A percentile compares a stretch with the other conserved stretches of the same genome.
These are phyloP conservation scores for Amblyteles armatorius DNA, from an alignment of 2,888 invertebrate species.

Conservation along the genomic window DNA sequence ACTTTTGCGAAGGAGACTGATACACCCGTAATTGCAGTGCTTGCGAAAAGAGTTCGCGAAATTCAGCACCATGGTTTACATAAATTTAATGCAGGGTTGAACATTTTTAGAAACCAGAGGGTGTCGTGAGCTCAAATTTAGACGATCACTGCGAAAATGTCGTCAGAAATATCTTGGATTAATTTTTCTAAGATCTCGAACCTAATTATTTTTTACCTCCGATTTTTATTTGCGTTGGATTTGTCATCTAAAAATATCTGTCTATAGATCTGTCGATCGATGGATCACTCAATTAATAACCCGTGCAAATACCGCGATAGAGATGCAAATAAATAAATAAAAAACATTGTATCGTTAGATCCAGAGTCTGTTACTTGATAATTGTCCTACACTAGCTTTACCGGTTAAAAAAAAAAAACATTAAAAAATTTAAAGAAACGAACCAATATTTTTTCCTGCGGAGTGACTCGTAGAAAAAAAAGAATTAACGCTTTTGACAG, in stretches of 20 bases:
- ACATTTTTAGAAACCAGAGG: too few relatives aligned
- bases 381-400: not conserved
- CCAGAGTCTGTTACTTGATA: not conserved
- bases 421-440: not conserved
- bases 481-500: constrained; percentile 33
- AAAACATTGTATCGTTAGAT: not conserved
- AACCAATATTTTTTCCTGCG: not conserved
- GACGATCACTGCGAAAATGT: too few relatives aligned
- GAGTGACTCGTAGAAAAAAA: constrained; percentile 23
- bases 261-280: not conserved
- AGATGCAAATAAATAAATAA: not conserved
- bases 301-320: not conserved
- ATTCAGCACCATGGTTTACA: constrained; percentile 28
- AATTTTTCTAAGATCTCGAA: too few relatives aligned
- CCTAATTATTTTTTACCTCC: too few relatives aligned
- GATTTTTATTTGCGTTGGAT: too few relatives aligned
- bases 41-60: constrained; percentile 13
- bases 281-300: not conserved
- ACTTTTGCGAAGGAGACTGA: too few relatives aligned
- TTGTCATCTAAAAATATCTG: not conserved
- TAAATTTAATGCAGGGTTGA: too few relatives aligned
- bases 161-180: too few relatives aligned
- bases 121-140: too few relatives aligned
- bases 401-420: not conserved
- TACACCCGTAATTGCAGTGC: not conserved